Evolutionary conservation across 2,888 invertebrate genomes (phyloP).

Genomic region (Anorthoa munda): DNA sequence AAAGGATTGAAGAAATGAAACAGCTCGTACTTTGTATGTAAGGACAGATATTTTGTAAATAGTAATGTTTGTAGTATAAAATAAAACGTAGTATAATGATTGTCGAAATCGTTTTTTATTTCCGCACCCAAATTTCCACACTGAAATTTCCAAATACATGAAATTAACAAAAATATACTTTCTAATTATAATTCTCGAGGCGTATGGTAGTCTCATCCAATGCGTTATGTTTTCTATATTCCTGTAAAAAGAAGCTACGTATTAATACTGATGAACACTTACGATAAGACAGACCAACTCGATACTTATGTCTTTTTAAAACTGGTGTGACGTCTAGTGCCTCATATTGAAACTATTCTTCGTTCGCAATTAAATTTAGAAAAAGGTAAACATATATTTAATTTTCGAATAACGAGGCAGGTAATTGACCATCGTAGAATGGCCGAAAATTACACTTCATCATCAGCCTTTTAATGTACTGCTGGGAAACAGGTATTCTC

Average conservation of each 20-base stretch:
- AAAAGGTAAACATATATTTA: too few relatives aligned
- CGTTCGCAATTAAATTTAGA: too few relatives aligned
- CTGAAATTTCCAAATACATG: neutral
- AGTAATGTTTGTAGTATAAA: conserved; percentile 84
- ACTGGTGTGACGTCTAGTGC: too few relatives aligned
- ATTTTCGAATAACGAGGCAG: too few relatives aligned
- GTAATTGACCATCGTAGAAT: too few relatives aligned
- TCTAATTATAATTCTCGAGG: conserved; percentile 54
- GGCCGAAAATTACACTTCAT: too few relatives aligned
- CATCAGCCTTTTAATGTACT: too few relatives aligned
- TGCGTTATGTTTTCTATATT: conserved; percentile 74
- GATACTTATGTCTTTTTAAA: too few relatives aligned
- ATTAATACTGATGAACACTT: neutral
- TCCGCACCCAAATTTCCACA: conserved; percentile 18
- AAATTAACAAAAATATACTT: too few relatives aligned
- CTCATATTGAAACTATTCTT: too few relatives aligned
- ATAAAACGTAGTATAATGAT: conserved; percentile 88
- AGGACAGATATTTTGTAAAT: conserved; percentile 86
- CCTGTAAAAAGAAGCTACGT: conserved; percentile 69
- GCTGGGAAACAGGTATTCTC: too few relatives aligned
- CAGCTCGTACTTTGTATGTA: conserved; percentile 71
- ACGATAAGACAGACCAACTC: too few relatives aligned
- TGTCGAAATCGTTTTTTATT: conserved; percentile 83
- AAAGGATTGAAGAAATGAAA: conserved; percentile 72
- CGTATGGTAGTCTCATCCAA: conserved; percentile 69